These are phyloP conservation scores for Allacma fusca DNA, from an alignment of 2,888 invertebrate species.

Conservation along the genomic window DNA sequence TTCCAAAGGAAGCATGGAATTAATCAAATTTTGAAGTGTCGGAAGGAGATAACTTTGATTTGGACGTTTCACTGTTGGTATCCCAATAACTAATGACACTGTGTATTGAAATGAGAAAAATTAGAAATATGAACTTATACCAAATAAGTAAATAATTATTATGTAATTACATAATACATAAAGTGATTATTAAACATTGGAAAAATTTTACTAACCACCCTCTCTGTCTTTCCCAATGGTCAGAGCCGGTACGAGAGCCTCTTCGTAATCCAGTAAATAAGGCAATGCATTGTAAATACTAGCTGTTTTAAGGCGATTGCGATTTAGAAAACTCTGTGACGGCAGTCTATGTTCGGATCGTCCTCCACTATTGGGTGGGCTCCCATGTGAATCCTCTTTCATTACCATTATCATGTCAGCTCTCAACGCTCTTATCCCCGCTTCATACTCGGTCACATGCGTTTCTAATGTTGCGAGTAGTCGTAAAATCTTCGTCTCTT, in stretches of 20 bases:
- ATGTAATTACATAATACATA: no score
- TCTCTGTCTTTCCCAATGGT: slow-evolving; percentile 77
- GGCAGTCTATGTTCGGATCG: neutral
- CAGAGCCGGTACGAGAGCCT: slow-evolving; percentile 80
- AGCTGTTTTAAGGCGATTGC: slow-evolving; percentile 55
- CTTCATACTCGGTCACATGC: slow-evolving; percentile 56
- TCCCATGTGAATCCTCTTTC: slow-evolving; percentile 24
- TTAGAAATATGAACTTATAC: no score
- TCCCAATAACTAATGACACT: slow-evolving; percentile 84
- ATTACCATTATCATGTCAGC: slow-evolving; percentile 48
- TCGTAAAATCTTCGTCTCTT: slow-evolving; percentile 56
- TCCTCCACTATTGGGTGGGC: neutral
- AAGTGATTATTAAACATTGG: no score
- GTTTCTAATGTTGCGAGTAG: slow-evolving; percentile 55
- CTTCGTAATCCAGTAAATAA: slow-evolving; percentile 80
- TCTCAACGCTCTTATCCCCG: slow-evolving; percentile 53
- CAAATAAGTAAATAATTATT: no score
- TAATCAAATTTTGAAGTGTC: slow-evolving; percentile 83
- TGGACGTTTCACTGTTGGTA: slow-evolving; percentile 89
- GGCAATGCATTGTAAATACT: slow-evolving; percentile 81
- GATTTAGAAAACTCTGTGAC: slow-evolving; percentile 28
- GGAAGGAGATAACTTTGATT: slow-evolving; percentile 86
- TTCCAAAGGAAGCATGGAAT: slow-evolving; percentile 75
- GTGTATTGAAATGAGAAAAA: slow-evolving; percentile 53
- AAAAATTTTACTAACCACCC: slow-evolving; percentile 69